Evolutionary conservation across 2,113 vertebrate genomes (phyloP).

Genomic region (Petrocephalus microphthalmus): DNA sequence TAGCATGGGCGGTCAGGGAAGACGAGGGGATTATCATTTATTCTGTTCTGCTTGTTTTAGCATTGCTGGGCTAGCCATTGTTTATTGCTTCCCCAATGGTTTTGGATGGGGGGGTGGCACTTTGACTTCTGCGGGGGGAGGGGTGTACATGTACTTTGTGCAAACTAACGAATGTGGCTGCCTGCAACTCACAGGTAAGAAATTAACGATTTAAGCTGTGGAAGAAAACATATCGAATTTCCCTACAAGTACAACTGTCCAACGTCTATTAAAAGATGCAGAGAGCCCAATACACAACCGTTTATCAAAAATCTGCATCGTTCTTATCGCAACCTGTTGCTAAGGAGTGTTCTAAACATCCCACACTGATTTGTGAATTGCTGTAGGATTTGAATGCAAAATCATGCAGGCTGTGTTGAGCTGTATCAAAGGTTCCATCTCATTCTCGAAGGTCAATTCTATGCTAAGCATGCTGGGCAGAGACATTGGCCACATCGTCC

Average conservation of each 20-base stretch:
- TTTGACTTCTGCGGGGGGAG: background rate
- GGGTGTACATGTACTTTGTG: background rate
- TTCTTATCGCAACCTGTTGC: background rate
- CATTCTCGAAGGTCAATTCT: constrained; percentile 29
- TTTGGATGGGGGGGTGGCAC: background rate
- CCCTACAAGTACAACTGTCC: background rate
- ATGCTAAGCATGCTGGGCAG: constrained; percentile 19
- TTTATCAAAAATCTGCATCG: background rate
- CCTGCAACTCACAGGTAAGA: background rate
- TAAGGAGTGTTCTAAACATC: background rate
- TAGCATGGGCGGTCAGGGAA: background rate
- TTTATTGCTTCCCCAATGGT: background rate
- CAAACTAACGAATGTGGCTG: background rate
- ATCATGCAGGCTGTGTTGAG: background rate
- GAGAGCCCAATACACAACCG: background rate
- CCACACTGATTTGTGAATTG: background rate
- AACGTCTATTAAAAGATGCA: background rate
- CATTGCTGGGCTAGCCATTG: background rate
- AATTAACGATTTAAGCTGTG: background rate
- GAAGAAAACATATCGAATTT: background rate
- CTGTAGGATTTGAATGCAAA: background rate
- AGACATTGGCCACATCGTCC: background rate
- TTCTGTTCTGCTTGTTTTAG: background rate
- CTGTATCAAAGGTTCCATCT: background rate
- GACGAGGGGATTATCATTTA: background rate